These are phyloP conservation scores for Eristalis arbustorum DNA, from an alignment of 2,888 invertebrate genomes.

Conservation along the genomic window DNA sequence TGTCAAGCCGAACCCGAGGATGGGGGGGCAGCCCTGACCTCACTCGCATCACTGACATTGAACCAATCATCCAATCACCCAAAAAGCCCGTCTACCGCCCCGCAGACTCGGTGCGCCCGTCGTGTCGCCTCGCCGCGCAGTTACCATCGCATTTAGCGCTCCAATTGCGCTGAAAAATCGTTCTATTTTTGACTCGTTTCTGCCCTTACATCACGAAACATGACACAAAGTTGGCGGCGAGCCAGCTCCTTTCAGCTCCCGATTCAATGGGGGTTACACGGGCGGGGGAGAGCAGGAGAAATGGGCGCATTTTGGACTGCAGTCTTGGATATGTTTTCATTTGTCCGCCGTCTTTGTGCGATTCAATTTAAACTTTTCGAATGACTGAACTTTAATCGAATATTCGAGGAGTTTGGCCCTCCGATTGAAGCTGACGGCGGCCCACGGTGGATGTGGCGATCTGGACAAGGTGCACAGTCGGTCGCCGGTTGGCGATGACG, in stretches of 20 bases:
- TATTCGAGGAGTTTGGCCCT: conserved; percentile 17
- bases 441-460: background rate
- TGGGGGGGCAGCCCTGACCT: background rate
- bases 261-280: conserved; percentile 54
- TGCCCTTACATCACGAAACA: conserved; percentile 48
- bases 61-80: conserved; percentile 12
- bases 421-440: background rate
- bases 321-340: conserved; percentile 46
- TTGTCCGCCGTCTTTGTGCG: conserved; percentile 26
- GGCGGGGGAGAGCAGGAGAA: background rate
- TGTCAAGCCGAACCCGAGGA: background rate
- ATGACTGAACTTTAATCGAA: conserved; percentile 63
- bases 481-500: background rate
- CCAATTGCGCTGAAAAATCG: background rate
- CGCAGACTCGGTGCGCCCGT: background rate
- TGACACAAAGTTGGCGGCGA: conserved; percentile 54
- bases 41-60: conserved; percentile 33
- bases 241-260: conserved; percentile 39
- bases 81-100: background rate
- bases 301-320: too few relatives aligned
- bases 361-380: conserved; percentile 69
- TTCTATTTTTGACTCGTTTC: background rate
- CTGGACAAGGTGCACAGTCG: background rate
- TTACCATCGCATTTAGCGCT: background rate
- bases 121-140: background rate